phyloP scores from a whole-genome alignment of 2,797 vertebrate genomes.

The Diplodus puntazzo region DNA sequence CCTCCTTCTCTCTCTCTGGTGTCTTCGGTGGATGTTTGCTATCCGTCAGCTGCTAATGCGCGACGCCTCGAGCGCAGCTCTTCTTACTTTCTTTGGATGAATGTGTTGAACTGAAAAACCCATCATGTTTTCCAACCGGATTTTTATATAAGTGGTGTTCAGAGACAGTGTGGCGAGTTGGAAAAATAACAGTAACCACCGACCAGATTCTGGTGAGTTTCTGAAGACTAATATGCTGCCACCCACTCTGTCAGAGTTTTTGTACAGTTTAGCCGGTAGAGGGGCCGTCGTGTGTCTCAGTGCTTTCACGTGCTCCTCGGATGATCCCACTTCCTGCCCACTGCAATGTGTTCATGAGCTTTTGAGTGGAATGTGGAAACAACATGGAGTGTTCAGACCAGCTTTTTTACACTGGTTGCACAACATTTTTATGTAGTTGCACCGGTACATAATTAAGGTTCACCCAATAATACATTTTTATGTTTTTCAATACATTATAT shows the following conservation, averaged over 20 bases:
- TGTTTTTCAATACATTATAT: too few species aligned
- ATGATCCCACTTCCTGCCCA: too few species aligned
- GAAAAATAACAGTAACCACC: conserved; percentile 54
- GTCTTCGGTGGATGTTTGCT: conserved; percentile 49
- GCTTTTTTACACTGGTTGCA: too few species aligned
- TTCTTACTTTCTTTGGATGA: conserved; percentile 44
- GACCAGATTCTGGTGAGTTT: conserved; percentile 45
- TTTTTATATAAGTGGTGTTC: conserved; percentile 47
- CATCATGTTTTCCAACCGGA: conserved; percentile 58
- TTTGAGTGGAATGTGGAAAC: too few species aligned
- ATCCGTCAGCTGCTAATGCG: conserved; percentile 32
- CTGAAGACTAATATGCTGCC: conserved; percentile 49
- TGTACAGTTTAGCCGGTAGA: conserved; percentile 21
- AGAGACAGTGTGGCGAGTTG: conserved; percentile 53
- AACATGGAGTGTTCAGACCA: too few species aligned
- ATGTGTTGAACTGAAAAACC: conserved; percentile 51
- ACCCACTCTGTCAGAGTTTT: conserved; percentile 50
- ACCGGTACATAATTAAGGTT: too few species aligned
- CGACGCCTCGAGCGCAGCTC: conserved; percentile 17
- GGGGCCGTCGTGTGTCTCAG: not conserved
- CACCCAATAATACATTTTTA: too few species aligned
- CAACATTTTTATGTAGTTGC: too few species aligned
- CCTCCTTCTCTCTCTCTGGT: conserved; percentile 44
- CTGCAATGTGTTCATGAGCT: too few species aligned
- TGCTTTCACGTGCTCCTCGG: too few species aligned